Conservation (phyloP, 1,140 invertebrate species). For the Palaemon carinicauda region DNA sequence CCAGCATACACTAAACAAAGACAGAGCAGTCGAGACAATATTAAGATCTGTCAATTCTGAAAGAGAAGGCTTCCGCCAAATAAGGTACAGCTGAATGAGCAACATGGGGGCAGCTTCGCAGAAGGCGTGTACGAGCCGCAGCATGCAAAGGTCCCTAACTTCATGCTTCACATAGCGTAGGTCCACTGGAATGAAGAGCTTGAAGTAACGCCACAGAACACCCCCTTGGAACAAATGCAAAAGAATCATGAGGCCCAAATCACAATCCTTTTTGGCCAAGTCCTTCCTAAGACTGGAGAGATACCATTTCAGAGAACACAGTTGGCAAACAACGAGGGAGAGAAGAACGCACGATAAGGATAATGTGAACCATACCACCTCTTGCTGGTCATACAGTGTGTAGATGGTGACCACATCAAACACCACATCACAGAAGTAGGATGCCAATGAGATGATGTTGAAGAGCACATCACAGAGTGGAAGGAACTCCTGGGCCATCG, state of each 20-base stretch:
- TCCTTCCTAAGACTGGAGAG: constrained; percentile 50
- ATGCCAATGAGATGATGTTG: constrained; percentile 89
- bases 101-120: constrained; percentile 87
- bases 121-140: constrained; percentile 86
- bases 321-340: constrained; percentile 59
- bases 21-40: constrained; percentile 81
- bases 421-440: constrained; percentile 90
- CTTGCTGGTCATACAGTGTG: constrained; percentile 71
- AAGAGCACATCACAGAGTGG: constrained; percentile 85
- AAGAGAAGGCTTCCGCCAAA: constrained; percentile 64
- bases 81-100: constrained; percentile 80
- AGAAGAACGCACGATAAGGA: constrained; percentile 52
- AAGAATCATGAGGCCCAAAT: constrained; percentile 64
- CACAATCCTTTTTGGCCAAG: constrained; percentile 49
- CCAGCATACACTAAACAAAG: constrained; percentile 88
- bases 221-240: constrained; percentile 82
- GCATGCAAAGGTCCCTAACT: constrained; percentile 79
- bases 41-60: constrained; percentile 77
- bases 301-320: constrained; percentile 60
- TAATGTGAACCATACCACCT: constrained; percentile 58
- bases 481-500: constrained; percentile 60
- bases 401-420: constrained; percentile 85
- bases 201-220: constrained; percentile 88
- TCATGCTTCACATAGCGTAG: constrained; percentile 83
- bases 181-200: constrained; percentile 86